Evolutionary conservation across 1,140 invertebrate genomes (phyloP), one percentile per base, ranked within the genome.

Genomic region (Pachyrhynchus sulphureomaculatus): DNA sequence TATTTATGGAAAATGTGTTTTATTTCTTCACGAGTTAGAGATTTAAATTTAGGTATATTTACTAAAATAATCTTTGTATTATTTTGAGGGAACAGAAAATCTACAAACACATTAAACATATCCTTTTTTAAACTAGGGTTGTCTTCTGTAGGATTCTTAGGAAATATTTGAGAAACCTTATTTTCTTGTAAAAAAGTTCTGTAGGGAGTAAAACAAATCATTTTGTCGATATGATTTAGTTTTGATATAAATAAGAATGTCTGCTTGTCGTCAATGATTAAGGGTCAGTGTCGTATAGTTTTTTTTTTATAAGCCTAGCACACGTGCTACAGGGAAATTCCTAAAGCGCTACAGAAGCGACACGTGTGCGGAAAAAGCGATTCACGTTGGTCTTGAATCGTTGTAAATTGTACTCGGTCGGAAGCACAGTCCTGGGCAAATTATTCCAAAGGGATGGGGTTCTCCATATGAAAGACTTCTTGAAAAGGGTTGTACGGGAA

Each of bases 1-100:
- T 65, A 72, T 23, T 70, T 67, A 64, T 73, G 68, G 15, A 76
- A 32, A 13, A 77, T 72, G 21, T 54, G 15, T 6, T 67, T 63
- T 18, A 73, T 72, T 45, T 75, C 69, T 37, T 72, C 57, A 13
- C 66, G 33, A 13, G 15, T 26, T 54, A 9, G 12, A 13, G 51
- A 39, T 21, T n/a, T 17, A 17, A 39, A 12, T 13, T 34, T 57
- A 24, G n/a, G n/a, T n/a, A n/a, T n/a, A n/a, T n/a, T n/a, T n/a
- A n/a, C n/a, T n/a, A n/a, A n/a, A n/a, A n/a, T 65, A 41, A 62
- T 41, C 56, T 56, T 55, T 18, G 34, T 64, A n/a, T 63, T 39
- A 13, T 17, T 41, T 34, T 58, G 47, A 17, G n/a, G n/a, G 47
- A 45, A 62, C 21, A 63, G 33, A 58, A 34, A 66, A 18, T 58